Evolutionary conservation across 2,888 invertebrate genomes (phyloP), one percentile per base, ranked within the genome.

Genomic region (Fabriciana adippe): DNA sequence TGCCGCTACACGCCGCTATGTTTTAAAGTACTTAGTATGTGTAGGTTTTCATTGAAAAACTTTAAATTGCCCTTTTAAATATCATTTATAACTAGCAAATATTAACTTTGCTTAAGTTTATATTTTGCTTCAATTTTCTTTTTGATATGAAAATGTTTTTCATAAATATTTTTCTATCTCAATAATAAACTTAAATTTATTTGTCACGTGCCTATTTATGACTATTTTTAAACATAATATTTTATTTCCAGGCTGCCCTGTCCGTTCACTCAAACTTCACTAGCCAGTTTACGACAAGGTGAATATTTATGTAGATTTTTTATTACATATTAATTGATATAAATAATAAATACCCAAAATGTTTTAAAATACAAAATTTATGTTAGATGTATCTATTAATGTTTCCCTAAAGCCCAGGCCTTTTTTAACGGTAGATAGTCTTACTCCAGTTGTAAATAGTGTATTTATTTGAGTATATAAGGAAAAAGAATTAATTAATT

Each of bases 271-370:
- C 95, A 95, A 93, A 94, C 95, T 90, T 95, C 95, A 88, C 95
- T 96, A 93, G 96, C 96, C 87, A 95, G 95, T 93, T 94, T 96
- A 94, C 93, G 94, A 89, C 96, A 95, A 96, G 96, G 96, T 92
- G 90, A 92, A 83, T 89, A 88, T 81, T 72, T 66, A 67, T 67
- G 50, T 3, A 45, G 48, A 21, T 2, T 45, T 14, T 15, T 18
- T 41, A 53, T 14, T n/a, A 51, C 6, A 51, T 15, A 41, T 47
- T n/a, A 47, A 59, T 26, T 59, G 57, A 14, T 47, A 59, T n/a
- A 3, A 16, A 16, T 16, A 59, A 3, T 53, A 13, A 5, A 3
- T 16, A 41, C 11, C 8, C 11, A 41, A 11, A 41, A 41, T 41
- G 11, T 41, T 41, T 41, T 41, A 41, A 41, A 1, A 35, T 35